Evolutionary conservation across 2,888 invertebrate species (phyloP), one percentile per base, ranked within the genome.

Genomic region (Caenorhabditis sinica): DNA sequence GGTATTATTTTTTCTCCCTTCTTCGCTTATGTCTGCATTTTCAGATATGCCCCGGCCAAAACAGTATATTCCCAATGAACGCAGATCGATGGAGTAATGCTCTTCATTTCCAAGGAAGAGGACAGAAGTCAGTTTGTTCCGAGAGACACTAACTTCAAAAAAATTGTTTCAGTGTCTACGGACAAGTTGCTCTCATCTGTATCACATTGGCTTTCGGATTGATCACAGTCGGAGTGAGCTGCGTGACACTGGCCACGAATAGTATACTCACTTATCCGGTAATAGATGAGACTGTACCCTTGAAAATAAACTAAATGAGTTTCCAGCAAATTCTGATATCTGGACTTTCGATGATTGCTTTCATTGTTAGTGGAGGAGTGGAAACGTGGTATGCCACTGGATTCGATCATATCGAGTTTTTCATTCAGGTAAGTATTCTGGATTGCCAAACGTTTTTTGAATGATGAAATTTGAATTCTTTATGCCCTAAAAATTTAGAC

Each of bases 11-110:
- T 33, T 25, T 9, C 23, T 53, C 23, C 17, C 33, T 13, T 25
- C 11, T 30, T 51, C 13, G 5, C 20, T 51, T 17, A 40, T 20
- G 2, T 17, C 25, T 11, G 28, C 13, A 13, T n/a, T 75, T 76
- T 66, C 56, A 90, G 82, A 91, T 92, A 49, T 92, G 92, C 61
- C 91, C 91, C 25, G 91, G 91, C 20, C 89, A 89, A 45, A 91
- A 91, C 84, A 88, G 90, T n/a, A 90, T 92, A 13, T 92, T 92
- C 80, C 92, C 92, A n/a, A 92, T 92, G 92, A 92, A 92, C 65
- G 90, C 91, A n/a, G 92, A 92, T 76, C 87, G 92, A 51, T 92
- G 92, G 92, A 90, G 89, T 74, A 91, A 90, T 53, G 91, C 91
- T 2, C 82, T 92, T 8, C 92, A 92, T 71, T 92, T 92, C 73